Conservation (phyloP, 2,113 vertebrate genomes). For the Eclectus roratus region DNA sequence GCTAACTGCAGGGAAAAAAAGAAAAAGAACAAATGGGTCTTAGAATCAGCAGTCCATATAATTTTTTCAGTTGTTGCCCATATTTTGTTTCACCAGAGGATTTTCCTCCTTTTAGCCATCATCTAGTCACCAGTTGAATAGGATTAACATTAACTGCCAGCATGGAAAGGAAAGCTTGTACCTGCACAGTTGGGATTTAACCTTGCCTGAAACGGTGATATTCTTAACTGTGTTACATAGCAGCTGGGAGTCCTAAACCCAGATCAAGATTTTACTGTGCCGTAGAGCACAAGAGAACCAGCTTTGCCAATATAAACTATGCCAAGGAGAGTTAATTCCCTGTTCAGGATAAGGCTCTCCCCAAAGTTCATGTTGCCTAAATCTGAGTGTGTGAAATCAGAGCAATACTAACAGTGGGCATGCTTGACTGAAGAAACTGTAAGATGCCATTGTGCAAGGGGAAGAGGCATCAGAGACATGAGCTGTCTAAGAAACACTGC, state of each 20-base stretch:
- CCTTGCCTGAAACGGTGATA: neutral
- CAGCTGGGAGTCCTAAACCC: neutral
- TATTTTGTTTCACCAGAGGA: neutral
- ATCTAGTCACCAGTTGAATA: neutral
- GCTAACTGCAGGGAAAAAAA: neutral
- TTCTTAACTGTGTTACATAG: neutral
- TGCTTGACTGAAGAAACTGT: neutral
- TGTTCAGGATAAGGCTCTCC: neutral
- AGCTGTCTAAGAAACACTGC: neutral
- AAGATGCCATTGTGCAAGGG: accelerated
- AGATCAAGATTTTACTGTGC: neutral
- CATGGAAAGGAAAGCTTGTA: neutral
- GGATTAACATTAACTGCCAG: neutral
- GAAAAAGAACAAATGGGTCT: neutral
- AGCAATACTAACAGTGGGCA: accelerated
- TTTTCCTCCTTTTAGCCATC: neutral
- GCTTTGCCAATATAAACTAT: neutral
- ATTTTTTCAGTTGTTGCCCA: neutral
- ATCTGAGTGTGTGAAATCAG: accelerated
- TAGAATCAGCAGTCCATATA: neutral
- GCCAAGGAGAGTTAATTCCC: neutral
- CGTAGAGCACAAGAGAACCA: neutral
- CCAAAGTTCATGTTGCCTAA: neutral
- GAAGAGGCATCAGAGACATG: neutral
- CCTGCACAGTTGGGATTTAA: neutral